Conservation (phyloP, 2,113 vertebrate genomes). For the Butastur rufipennis region DNA sequence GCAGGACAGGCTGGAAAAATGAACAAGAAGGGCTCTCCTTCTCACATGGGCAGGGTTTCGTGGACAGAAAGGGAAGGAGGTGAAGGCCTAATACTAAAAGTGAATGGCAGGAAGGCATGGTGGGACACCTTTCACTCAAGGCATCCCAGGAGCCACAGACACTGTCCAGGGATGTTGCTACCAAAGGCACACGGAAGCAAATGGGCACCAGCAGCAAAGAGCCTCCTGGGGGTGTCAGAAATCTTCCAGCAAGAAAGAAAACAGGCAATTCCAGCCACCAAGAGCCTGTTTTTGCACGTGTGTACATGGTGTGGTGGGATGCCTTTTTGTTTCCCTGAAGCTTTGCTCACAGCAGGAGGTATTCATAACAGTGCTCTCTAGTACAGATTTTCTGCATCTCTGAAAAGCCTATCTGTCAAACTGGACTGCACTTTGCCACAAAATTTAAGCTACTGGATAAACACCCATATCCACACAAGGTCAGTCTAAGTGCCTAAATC, state of each 20-base stretch:
- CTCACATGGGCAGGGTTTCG: neutral
- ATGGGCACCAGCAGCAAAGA: neutral
- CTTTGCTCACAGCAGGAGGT: neutral
- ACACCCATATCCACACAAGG: neutral
- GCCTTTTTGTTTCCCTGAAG: neutral
- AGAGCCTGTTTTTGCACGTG: accelerated
- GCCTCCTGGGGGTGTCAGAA: neutral
- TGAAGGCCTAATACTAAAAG: neutral
- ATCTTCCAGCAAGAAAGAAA: neutral
- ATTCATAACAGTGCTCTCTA: neutral
- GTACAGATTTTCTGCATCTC: neutral
- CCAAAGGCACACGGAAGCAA: accelerated
- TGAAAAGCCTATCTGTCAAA: neutral
- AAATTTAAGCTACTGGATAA: neutral
- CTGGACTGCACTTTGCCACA: neutral
- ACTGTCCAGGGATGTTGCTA: neutral
- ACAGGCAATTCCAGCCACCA: neutral
- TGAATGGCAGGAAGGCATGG: neutral
- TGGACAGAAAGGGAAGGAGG: neutral
- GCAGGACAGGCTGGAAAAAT: neutral
- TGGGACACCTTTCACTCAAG: neutral
- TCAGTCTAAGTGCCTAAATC: neutral
- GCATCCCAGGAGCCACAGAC: neutral
- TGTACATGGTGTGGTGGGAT: accelerated
- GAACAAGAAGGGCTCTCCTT: neutral